A percentile compares a stretch with the other conserved stretches of the same genome.
Conservation (phyloP, 2,797 vertebrate species). For the Zalophus californianus region DNA sequence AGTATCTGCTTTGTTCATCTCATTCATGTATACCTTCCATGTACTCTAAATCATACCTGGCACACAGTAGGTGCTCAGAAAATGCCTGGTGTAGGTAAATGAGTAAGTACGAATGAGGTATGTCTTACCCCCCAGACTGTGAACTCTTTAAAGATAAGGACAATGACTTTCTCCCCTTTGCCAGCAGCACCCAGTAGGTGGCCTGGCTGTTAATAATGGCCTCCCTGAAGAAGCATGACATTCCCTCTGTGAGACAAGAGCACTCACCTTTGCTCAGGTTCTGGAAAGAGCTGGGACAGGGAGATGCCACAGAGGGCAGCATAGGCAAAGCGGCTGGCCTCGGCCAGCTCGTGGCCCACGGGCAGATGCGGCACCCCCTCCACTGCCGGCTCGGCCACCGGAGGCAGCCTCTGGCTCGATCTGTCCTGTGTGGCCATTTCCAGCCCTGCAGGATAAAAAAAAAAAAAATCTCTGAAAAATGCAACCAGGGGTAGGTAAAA, state of each 20-base stretch:
- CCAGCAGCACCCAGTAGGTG: not conserved
- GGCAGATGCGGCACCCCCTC: slow-evolving; percentile 53
- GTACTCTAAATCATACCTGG: not conserved
- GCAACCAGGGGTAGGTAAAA: not conserved
- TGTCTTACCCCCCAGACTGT: rapidly evolving
- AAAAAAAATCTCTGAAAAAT: slow-evolving; percentile 3
- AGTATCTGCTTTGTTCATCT: not conserved
- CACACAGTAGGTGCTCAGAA: not conserved
- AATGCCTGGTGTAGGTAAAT: not conserved
- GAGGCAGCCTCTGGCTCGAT: rapidly evolving
- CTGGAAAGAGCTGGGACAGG: slow-evolving; percentile 92
- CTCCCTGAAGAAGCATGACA: not conserved
- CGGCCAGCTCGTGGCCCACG: slow-evolving; percentile 87
- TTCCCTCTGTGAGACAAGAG: rapidly evolving
- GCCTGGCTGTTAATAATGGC: not conserved
- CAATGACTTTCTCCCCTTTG: not conserved
- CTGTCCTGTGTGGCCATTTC: slow-evolving; percentile 78
- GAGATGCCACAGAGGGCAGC: slow-evolving; percentile 92
- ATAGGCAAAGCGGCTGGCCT: slow-evolving; percentile 93
- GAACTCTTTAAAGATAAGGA: not conserved
- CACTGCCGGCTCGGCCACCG: slow-evolving; percentile 54
- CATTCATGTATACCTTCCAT: rapidly evolving
- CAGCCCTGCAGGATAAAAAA: slow-evolving; percentile 65
- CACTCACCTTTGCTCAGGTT: slow-evolving; percentile 92
- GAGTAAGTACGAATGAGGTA: not conserved